Base-by-base conservation (phyloP, 1,140 invertebrate species). In the Bombus picipes region DNA sequence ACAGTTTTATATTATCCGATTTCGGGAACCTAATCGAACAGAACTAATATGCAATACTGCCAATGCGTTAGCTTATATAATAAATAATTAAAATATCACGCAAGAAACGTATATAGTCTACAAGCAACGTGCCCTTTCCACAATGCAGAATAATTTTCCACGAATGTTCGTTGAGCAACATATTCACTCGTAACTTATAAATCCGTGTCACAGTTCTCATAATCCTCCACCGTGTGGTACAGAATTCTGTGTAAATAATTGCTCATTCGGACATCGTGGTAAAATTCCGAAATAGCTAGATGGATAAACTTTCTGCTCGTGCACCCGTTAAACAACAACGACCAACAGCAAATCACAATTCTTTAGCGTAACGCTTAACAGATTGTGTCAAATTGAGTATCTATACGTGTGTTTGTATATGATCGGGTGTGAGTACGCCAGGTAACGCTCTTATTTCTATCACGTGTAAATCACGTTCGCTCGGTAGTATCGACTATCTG, bases 321-420 rank as follows among this genome's bases (percentile, higher is more conserved):
- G 25, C 62, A 32, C 32, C 39, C 25, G 47, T 47, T 79, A 66
- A 87, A 66, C 57, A 87, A 66, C 57, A 70, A 68, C 65, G 66
- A 32, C 32, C 25, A 41, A 68, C 70, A 86, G 79, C 82, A 91
- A 91, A 92, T 92, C 85, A 91, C 81, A 92, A 92, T 91, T 85
- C 81, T 90, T 88, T 89, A 82, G 74, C 76, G 59, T 53, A 80
- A 43, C 73, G 71, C 66, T 87, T 89, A 91, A 92, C 88, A 89
- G 89, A 93, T 92, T 92, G 88, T 92, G 92, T 91, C 92, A 93
- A 92, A 92, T 93, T 92, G 90, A 91, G 15, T 12, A 2, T 37
- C 13, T 25, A 25, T 28, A 8, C 25, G 25, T 12, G 34, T 65
- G 32, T 15, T 34, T 6, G n/a, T 74, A 8, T 39, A n/a, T 25